Base-by-base conservation (phyloP, 2,797 vertebrate genomes). In the Odontamblyopus rebecca region DNA sequence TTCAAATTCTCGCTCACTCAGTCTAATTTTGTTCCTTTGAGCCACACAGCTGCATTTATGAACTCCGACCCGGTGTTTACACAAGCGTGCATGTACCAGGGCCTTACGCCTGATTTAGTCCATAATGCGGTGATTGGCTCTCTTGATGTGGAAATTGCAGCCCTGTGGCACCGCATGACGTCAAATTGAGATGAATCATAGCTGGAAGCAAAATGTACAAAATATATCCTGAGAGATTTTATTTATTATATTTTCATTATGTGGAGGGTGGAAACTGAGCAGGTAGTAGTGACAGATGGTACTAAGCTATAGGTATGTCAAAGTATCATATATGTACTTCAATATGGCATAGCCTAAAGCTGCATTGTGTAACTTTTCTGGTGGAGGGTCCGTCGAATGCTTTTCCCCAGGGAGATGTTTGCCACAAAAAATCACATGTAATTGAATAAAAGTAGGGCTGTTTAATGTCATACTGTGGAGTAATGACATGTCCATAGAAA, bases 21-120 rank as follows among this genome's bases (percentile, higher is more conserved):
- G 44, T 11, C 19, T 71, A 63, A 69, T 66, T 79, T 64, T 61
- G 63, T 30, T 50, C 23, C 35, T n/a, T 32, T 35, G 65, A 72
- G 68, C 18, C 38, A 8, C 56, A 63, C 30, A 72, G 68, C 1
- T 19, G 27, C 23, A 35, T n/a, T 66, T 7, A 48, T 66, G 41
- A 50, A 66, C 64, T 51, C 7, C 15, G 23, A 66, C 64, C 44
- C 44, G 2, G 5, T 51, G 15, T 66, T 63, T 56, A 23, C n/a
- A 38, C n/a, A 26, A 41, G 35, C 41, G 30, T 7, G 16, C 12
- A 48, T 3, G 44, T 48, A 48, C 44, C 11, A 2, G 18, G 38
- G 35, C 7, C 30, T 50, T 5, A 23, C n/a, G 32, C 18, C 16
- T 1, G 9, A 44, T 18, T 70, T 41, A 61, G 61, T 38, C 57